phyloP scores from a whole-genome alignment of 2,113 vertebrate genomes.

The Sterrhoptilus dennistouni region DNA sequence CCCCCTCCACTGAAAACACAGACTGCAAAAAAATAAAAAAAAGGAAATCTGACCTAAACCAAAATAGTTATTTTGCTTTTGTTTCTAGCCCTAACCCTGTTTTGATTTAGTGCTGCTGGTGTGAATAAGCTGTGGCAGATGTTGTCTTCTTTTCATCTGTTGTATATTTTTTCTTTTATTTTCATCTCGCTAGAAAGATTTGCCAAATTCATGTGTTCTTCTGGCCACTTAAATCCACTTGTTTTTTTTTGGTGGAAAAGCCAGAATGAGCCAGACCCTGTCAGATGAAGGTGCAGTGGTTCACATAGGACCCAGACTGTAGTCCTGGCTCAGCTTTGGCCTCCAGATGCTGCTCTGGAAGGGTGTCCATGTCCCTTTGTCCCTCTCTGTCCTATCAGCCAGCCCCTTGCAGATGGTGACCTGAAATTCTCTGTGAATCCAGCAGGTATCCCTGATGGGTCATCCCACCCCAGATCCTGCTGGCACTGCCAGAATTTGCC shows the following conservation, averaged over 20 bases:
- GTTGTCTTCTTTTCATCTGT: background rate
- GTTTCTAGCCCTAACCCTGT: constrained; percentile 10
- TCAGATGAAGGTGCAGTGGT: background rate
- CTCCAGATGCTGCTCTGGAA: background rate
- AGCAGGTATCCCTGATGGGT: background rate
- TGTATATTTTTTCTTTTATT: background rate
- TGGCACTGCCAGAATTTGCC: background rate
- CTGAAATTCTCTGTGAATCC: background rate
- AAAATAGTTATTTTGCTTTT: constrained; percentile 15
- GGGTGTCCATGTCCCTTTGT: background rate
- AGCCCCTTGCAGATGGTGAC: background rate
- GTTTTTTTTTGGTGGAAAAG: background rate
- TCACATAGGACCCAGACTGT: rapidly evolving
- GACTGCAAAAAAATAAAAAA: background rate
- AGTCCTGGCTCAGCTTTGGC: background rate
- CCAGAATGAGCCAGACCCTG: rapidly evolving
- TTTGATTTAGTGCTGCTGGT: constrained; percentile 27
- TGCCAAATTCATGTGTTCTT: background rate
- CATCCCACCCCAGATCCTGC: background rate
- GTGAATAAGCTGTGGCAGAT: constrained; percentile 30
- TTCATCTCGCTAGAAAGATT: background rate
- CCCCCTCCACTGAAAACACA: background rate
- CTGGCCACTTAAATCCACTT: background rate
- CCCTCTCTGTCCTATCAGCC: background rate
- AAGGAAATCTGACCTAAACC: background rate